Conservation (phyloP, 2,113 vertebrate genomes). For the Willisornis vidua region DNA sequence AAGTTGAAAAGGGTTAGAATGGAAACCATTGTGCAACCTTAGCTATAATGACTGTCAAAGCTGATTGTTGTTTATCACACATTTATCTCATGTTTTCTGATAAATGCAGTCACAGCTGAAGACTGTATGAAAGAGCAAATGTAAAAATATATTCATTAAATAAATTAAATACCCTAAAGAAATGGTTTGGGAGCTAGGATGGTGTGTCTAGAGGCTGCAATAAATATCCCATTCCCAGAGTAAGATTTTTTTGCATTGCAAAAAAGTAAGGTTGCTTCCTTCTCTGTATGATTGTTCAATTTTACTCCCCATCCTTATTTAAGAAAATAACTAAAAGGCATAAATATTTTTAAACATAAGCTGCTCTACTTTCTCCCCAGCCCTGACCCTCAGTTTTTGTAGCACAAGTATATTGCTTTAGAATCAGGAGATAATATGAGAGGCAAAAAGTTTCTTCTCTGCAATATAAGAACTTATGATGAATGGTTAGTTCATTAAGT, state of each 20-base stretch:
- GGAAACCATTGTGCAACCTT: slow-evolving; percentile 49
- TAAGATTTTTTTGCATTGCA: background rate
- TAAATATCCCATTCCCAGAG: background rate
- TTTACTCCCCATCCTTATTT: fast-evolving
- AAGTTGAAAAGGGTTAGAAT: slow-evolving; percentile 32
- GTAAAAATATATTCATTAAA: background rate
- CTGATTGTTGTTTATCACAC: background rate
- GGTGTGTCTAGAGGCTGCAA: background rate
- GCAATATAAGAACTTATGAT: background rate
- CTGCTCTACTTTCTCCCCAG: background rate
- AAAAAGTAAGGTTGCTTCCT: background rate
- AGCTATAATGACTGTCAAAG: background rate
- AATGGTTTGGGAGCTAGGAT: background rate
- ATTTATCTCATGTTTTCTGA: background rate
- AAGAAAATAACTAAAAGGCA: background rate
- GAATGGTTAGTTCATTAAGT: background rate
- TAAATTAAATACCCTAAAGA: background rate
- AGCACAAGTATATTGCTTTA: background rate
- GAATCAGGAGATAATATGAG: background rate
- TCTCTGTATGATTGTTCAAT: background rate
- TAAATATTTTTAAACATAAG: background rate
- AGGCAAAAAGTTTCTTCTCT: background rate
- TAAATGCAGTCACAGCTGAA: background rate
- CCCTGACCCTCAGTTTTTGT: background rate
- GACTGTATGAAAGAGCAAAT: background rate